Evolutionary conservation across 2,888 invertebrate genomes (phyloP), one percentile per base, ranked within the genome.

Genomic region (Ormyrus nitidulus): DNA sequence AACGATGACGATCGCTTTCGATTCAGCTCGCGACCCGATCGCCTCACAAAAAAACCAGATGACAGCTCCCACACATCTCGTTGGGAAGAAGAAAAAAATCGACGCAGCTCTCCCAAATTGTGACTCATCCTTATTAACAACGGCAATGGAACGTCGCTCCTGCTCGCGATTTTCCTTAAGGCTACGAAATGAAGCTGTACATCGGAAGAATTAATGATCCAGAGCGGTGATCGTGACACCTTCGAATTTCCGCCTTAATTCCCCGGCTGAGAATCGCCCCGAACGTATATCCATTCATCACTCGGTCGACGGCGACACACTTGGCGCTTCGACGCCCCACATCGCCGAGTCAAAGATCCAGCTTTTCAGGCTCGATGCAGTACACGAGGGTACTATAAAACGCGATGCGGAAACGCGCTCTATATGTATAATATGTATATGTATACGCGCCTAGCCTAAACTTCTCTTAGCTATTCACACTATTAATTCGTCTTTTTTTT

Each of bases 381-480:
- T 65, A 75, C 61, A 74, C 72, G 75, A 71, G 56, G 62, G 71
- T 61, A 59, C 74, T 75, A 34, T 34, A 70, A 73, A 78, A 70
- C 69, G 59, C 69, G 53, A 64, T 72, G 9, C 46, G 62, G 49
- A 54, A 46, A 61, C 59, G 59, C 53, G 66, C 46, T 51, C 54
- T 69, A 11, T 76, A 56, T 34, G 34, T 77, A 70, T 69, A 56
- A 34, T 70, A 62, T 61, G 44, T 72, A 62, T 72, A 61, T 71
- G 49, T 54, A 61, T 49, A 73, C 61, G 51, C 53, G 11, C 54
- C 44, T 64, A 62, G 59, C 58, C 75, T 72, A 75, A 34, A 51
- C 5, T 71, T 49, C 34, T 61, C 77, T 82, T 82, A 82, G 84
- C 80, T 84, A 87, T 88, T 87, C 87, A 87, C 87, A 87, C 84